These are phyloP conservation scores for Acleris cristana DNA, from an alignment of 2,888 invertebrate genomes.

Conservation along the genomic window DNA sequence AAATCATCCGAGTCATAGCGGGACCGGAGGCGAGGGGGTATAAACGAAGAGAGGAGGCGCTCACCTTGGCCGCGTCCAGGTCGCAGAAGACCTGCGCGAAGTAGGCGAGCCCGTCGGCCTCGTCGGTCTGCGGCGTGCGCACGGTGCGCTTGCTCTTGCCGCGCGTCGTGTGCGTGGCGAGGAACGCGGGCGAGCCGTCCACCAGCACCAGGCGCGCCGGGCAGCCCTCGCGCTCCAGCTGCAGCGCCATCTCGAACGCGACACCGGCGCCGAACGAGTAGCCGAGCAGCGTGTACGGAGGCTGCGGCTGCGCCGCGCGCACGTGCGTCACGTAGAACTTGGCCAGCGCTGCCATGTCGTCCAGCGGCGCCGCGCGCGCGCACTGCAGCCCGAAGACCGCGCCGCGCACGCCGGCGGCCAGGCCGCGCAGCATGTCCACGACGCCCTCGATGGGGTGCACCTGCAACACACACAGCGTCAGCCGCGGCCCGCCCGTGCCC, in stretches of 20 bases:
- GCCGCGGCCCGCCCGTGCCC: slow-evolving; percentile 12
- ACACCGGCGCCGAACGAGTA: slow-evolving; percentile 98
- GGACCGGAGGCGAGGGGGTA: too few relatives aligned
- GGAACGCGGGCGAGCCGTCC: slow-evolving; percentile 95
- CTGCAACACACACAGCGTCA: slow-evolving; percentile 40
- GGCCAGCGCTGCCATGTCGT: slow-evolving; percentile 89
- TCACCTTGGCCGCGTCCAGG: slow-evolving; percentile 86
- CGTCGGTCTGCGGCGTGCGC: slow-evolving; percentile 83
- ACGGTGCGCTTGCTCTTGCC: slow-evolving; percentile 84
- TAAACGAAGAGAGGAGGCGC: neutral
- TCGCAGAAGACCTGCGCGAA: slow-evolving; percentile 92
- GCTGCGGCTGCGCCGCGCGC: slow-evolving; percentile 88
- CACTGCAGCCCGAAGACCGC: slow-evolving; percentile 96
- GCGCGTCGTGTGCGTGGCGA: slow-evolving; percentile 89
- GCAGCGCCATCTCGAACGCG: slow-evolving; percentile 96
- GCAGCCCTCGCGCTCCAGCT: slow-evolving; percentile 87
- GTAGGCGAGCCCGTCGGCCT: slow-evolving; percentile 90
- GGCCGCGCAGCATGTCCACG: slow-evolving; percentile 86
- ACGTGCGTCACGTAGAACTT: slow-evolving; percentile 88
- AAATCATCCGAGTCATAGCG: too few relatives aligned
- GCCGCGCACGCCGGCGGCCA: slow-evolving; percentile 89
- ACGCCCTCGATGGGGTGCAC: slow-evolving; percentile 96
- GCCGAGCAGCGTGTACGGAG: slow-evolving; percentile 95
- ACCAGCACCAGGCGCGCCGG: slow-evolving; percentile 88
- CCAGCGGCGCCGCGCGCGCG: slow-evolving; percentile 88